Evolutionary conservation across 2,113 vertebrate species (phyloP), one percentile per base, ranked within the genome.

Genomic region (Dicentrarchus labrax): DNA sequence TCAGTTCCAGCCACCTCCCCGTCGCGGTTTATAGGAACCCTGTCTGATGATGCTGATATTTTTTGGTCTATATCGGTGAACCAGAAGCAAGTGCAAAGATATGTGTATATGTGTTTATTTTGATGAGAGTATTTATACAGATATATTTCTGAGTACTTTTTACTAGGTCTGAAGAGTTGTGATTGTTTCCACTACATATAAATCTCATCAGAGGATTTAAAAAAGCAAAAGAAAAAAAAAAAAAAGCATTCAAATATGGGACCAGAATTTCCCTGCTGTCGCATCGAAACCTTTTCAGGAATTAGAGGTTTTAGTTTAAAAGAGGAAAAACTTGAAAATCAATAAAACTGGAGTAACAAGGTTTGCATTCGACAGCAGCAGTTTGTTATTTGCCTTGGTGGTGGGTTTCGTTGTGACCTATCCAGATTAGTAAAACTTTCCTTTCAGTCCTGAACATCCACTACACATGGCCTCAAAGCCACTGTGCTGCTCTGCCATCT

Each of bases 51-150:
- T 57, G 82, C 82, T 65, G 82, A 86, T 86, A 80, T 86, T 87
- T 87, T 86, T 76, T 78, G 57, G 47, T 88, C 73, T 59, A 36
- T 69, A 78, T 67, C 62, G 43, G 36, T 86, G 86, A 87, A 78
- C 56, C 56, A 82, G 76, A 85, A 72, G 81, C 71, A 80, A 59
- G 76, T 82, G 90, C 81, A 86, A 84, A 89, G 80, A 90, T 54
- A 48, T 84, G 88, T 90, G 72, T 89, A 91, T 61, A 80, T 80
- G 82, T 83, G 86, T 92, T 91, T 94, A 92, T 93, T 92, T 91
- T 90, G 80, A 88, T 85, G 89, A 92, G 86, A 93, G 88, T 93
- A 92, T 93, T 93, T 94, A 91, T 94, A 91, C 77, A 71, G 89
- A 91, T 88, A 90, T 93, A 91, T 91, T 90, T 93, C 89, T 87